phyloP scores from a whole-genome alignment of 2,888 invertebrate genomes.

The Aspidiotus destructor region DNA sequence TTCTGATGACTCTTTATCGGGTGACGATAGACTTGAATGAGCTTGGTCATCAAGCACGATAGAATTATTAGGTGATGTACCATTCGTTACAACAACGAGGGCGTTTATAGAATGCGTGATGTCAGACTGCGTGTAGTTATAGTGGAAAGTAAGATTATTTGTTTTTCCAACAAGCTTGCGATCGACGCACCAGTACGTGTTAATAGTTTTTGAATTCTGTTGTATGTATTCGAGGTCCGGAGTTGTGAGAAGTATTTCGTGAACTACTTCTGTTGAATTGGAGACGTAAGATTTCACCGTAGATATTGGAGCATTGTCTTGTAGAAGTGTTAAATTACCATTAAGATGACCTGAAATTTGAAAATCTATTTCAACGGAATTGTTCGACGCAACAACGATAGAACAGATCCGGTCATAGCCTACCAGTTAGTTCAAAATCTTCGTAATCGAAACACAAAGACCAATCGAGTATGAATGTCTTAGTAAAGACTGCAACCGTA shows the following conservation, averaged over 20 bases:
- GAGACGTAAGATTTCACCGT: slow-evolving; percentile 51
- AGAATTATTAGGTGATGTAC: slow-evolving; percentile 43
- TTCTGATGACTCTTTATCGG: slow-evolving; percentile 43
- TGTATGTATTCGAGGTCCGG: slow-evolving; percentile 54
- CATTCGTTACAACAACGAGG: slow-evolving; percentile 51
- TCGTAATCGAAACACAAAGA: slow-evolving; percentile 39
- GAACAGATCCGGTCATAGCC: slow-evolving; percentile 36
- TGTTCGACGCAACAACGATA: slow-evolving; percentile 10
- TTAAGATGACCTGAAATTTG: slow-evolving; percentile 52
- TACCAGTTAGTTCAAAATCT: slow-evolving; percentile 47
- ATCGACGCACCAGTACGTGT: slow-evolving; percentile 71
- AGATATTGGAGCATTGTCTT: slow-evolving; percentile 48
- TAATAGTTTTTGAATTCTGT: slow-evolving; percentile 47
- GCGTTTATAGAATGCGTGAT: slow-evolving; percentile 56
- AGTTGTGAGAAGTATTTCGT: slow-evolving; percentile 50
- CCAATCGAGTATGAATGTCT: slow-evolving; percentile 42
- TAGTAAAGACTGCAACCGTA: slow-evolving; percentile 45
- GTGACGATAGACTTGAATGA: slow-evolving; percentile 46
- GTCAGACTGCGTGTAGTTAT: slow-evolving; percentile 55
- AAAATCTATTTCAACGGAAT: not conserved
- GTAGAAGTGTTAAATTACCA: slow-evolving; percentile 56
- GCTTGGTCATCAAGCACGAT: slow-evolving; percentile 43
- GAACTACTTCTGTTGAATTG: slow-evolving; percentile 50
- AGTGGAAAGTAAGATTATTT: slow-evolving; percentile 51
- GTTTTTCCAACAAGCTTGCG: slow-evolving; percentile 60